phyloP scores from a whole-genome alignment of 2,797 vertebrate species.

The Peromyscus attwateri region DNA sequence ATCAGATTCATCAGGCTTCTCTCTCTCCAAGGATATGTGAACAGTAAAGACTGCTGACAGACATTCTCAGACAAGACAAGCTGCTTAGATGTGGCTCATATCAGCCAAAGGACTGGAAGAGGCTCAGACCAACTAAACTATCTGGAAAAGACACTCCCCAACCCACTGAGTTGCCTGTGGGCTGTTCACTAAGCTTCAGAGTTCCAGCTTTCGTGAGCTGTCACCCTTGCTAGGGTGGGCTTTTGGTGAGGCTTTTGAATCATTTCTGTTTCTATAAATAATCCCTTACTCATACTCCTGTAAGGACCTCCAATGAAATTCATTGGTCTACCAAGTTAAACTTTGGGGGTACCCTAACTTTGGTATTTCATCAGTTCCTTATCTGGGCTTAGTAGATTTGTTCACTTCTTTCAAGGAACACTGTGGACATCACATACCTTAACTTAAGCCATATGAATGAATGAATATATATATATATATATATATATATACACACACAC shows the following conservation, averaged over 20 bases:
- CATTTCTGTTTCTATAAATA: neutral
- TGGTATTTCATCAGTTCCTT: neutral
- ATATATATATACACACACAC: no score
- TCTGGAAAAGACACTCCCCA: neutral
- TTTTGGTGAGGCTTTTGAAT: neutral
- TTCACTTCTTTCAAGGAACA: neutral
- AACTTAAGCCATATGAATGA: neutral
- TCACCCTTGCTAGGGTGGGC: no score
- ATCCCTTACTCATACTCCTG: no score
- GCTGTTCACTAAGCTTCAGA: neutral
- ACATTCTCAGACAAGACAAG: neutral
- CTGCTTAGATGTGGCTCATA: neutral
- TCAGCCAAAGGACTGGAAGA: neutral
- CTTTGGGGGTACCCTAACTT: neutral
- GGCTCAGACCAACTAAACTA: neutral
- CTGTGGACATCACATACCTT: neutral
- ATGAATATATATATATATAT: no score
- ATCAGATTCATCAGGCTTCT: neutral
- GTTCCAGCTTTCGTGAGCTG: neutral
- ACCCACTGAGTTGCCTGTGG: neutral
- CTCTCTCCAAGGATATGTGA: neutral
- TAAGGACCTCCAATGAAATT: neutral
- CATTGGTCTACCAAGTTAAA: neutral
- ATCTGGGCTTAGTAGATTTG: neutral
- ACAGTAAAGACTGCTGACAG: neutral